These are phyloP conservation scores for Polyommatus iphigenia DNA, from an alignment of 2,888 invertebrate genomes.

Conservation along the genomic window DNA sequence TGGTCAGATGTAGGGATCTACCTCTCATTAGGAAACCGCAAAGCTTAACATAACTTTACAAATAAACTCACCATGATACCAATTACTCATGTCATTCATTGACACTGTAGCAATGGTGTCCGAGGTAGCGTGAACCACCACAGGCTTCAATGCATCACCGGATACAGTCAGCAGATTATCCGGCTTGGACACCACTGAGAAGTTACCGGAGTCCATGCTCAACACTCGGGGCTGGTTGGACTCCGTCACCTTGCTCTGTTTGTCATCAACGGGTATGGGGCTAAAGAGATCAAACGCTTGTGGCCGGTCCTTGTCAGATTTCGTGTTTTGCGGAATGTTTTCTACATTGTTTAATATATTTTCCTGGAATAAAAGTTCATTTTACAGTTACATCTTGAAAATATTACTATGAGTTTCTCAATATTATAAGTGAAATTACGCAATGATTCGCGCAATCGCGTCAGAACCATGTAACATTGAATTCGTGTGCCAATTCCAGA, in stretches of 20 bases:
- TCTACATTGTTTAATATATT: slow-evolving; percentile 51
- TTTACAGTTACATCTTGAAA: not conserved
- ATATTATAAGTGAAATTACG: no score
- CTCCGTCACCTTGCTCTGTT: slow-evolving; percentile 62
- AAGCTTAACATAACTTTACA: no score
- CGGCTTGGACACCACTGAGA: slow-evolving; percentile 67
- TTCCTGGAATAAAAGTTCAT: slow-evolving; percentile 53
- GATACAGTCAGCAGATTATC: slow-evolving; percentile 61
- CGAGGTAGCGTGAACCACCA: slow-evolving; percentile 60
- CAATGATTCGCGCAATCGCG: no score
- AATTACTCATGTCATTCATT: slow-evolving; percentile 83
- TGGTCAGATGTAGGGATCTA: no score
- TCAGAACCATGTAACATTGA: no score
- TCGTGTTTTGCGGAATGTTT: slow-evolving; percentile 44
- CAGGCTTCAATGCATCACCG: slow-evolving; percentile 63
- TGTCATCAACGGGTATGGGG: slow-evolving; percentile 73
- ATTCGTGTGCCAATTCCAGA: no score
- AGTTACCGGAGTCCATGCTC: slow-evolving; percentile 68
- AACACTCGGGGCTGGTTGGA: slow-evolving; percentile 61
- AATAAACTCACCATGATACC: slow-evolving; percentile 82
- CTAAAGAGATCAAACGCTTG: slow-evolving; percentile 77
- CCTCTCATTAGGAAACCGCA: no score
- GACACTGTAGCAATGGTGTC: slow-evolving; percentile 76
- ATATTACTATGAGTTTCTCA: not conserved
- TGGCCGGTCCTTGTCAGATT: slow-evolving; percentile 56